Evolutionary conservation across 2,797 vertebrate genomes (phyloP).

Genomic region (Coccyzus lansbergi): DNA sequence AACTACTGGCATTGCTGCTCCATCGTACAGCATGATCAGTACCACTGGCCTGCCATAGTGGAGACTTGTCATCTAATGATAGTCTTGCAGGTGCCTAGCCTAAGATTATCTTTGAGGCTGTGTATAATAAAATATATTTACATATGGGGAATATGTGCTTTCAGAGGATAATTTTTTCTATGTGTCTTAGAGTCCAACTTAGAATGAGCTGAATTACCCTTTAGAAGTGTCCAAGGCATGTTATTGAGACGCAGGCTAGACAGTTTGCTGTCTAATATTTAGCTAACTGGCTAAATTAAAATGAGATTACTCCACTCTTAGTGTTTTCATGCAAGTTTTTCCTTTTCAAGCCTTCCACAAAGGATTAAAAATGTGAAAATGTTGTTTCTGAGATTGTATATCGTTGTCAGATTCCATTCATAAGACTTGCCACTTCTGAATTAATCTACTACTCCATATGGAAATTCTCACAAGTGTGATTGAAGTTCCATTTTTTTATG

Average conservation of each 20-base stretch:
- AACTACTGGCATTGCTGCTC: background rate
- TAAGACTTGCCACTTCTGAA: background rate
- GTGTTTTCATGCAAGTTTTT: background rate
- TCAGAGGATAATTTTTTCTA: background rate
- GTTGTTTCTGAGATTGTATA: background rate
- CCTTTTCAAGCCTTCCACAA: background rate
- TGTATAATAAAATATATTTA: background rate
- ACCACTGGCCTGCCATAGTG: background rate
- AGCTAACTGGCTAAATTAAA: background rate
- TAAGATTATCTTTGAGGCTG: background rate
- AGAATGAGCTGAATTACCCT: background rate
- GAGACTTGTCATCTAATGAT: background rate
- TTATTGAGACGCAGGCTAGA: background rate
- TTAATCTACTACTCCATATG: background rate
- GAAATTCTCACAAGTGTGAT: constrained; percentile 1
- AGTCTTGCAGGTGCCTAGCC: background rate
- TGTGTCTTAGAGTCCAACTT: background rate
- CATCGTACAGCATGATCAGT: background rate
- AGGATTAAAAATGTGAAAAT: background rate
- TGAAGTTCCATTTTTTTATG: background rate
- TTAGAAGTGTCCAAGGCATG: background rate
- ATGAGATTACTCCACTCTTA: background rate
- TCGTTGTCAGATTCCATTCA: constrained; percentile 12
- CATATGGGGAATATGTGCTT: background rate
- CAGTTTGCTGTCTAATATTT: background rate